Evolutionary conservation across 2,888 invertebrate species (phyloP), one percentile per base, ranked within the genome.

Genomic region (Melanophora roralis): DNA sequence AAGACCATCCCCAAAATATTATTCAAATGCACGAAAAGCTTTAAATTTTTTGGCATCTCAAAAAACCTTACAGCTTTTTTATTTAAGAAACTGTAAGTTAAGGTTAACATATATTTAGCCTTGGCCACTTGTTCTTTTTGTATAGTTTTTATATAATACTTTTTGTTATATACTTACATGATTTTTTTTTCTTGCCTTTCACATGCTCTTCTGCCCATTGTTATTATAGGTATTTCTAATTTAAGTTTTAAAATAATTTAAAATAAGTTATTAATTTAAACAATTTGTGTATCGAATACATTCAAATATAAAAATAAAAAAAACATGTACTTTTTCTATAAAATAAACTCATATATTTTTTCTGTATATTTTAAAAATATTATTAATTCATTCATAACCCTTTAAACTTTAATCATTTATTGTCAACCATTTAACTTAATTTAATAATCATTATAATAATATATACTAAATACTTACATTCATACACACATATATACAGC

Each of bases 251-350:
- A 64, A 53, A 74, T 65, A 45, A 40, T 59, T 59, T 67, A 43
- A 51, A 74, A 67, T 67, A 73, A 27, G 27, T 27, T 27, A 65
- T 32, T 65, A 59, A 4, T 32, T 53, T 19, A 27, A 55, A 76
- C 55, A 71, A 57, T n/a, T 43, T 36, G 59, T 80, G 76, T 80
- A 80, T 80, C 62, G 72, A 80, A 80, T 80, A 80, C 80, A 80
- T 71, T 73, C 62, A 69, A 60, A 8, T 14, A 40, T 27, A 21
- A 59, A 32, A 38, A 14, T 1, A 53, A 32, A 60, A 60, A 60
- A 47, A 47, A 38, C 11, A 16, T 23, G 34, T 32, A 38, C 38
- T 67, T 57, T 72, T 49, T 51, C 55, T 12, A 32, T 27, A 19
- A 36, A 49, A 36, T 1, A 65, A 43, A 45, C 8, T 14, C 14